Conservation (phyloP, 2,113 vertebrate species). For the Clarias macrocephalus region DNA sequence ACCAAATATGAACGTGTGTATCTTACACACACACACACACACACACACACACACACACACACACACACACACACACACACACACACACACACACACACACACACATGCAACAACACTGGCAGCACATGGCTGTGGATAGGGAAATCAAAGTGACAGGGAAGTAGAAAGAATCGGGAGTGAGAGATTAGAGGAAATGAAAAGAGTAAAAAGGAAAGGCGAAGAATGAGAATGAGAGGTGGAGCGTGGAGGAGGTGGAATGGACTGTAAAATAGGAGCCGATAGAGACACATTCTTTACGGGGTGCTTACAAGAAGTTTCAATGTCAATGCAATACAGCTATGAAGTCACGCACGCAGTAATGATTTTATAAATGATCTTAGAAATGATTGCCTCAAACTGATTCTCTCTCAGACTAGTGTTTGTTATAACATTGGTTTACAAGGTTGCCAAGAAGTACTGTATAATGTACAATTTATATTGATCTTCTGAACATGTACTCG, state of each 20-base stretch:
- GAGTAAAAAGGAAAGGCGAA: conserved; percentile 67
- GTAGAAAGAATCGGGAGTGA: conserved; percentile 68
- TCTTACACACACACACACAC: conserved; percentile 33
- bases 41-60: conserved; percentile 7
- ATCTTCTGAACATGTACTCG: background rate
- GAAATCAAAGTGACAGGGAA: conserved; percentile 79
- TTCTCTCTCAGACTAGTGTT: background rate
- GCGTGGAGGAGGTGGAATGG: conserved; percentile 62
- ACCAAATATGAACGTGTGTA: conserved; percentile 24
- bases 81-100: conserved; percentile 25
- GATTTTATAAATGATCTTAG: background rate
- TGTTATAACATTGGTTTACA: background rate
- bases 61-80: conserved; percentile 35
- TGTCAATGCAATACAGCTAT: conserved; percentile 26
- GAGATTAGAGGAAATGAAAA: conserved; percentile 72
- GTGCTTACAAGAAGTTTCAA: conserved; percentile 48
- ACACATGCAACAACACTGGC: conserved; percentile 51
- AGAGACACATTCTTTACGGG: conserved; percentile 40
- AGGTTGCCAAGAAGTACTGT: background rate
- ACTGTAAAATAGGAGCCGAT: conserved; percentile 63
- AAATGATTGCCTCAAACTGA: background rate
- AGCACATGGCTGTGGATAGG: conserved; percentile 74
- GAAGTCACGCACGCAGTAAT: conserved; percentile 6
- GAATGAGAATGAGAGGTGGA: conserved; percentile 66
- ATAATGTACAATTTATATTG: background rate